Evolutionary conservation across 1,140 invertebrate genomes (phyloP), one percentile per base, ranked within the genome.

Genomic region (Colletes gigas): DNA sequence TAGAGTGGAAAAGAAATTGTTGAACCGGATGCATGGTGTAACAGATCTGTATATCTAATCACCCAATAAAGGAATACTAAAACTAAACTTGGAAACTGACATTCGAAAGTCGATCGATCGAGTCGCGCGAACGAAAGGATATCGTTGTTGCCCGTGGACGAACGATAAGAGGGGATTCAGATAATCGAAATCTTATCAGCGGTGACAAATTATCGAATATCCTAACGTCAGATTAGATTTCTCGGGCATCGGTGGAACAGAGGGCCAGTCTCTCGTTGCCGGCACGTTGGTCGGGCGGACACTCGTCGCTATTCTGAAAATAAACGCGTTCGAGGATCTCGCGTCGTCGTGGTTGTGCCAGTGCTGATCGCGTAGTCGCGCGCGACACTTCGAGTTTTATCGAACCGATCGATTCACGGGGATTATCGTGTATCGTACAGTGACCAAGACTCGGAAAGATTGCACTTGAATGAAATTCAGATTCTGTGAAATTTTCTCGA

Each of bases 201-300:
- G 41, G 57, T 12, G 67, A 12, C 50, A 10, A 74, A 82, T 85
- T 86, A 86, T 86, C 80, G 84, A 81, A 59, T 77, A 77, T 67
- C 67, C 73, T 52, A 59, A 47, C 82, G 84, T 72, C 74, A 87
- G 85, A 87, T 87, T 87, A 87, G 85, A 87, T 87, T 87, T 84
- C 78, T 78, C 81, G 83, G 15, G 3, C 17, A 17, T 30, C 30
- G 30, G 4, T 30, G 8, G 14, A 62, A 52, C 60, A 44, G 50
- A 63, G 47, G 6, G 41, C 30, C 50, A 17, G 76, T 72, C 39
- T 57, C 50, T 70, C 50, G n/a, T 50, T 50, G 57, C 69, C 15
- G 30, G 65, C 9, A 12, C 30, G 72, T 39, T 19, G 10, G n/a
- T 71, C 15, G 9, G 21, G 10, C 76, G 14, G 21, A 5, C 54